Conservation (phyloP, 2,797 vertebrate species). For the Pterois miles region DNA sequence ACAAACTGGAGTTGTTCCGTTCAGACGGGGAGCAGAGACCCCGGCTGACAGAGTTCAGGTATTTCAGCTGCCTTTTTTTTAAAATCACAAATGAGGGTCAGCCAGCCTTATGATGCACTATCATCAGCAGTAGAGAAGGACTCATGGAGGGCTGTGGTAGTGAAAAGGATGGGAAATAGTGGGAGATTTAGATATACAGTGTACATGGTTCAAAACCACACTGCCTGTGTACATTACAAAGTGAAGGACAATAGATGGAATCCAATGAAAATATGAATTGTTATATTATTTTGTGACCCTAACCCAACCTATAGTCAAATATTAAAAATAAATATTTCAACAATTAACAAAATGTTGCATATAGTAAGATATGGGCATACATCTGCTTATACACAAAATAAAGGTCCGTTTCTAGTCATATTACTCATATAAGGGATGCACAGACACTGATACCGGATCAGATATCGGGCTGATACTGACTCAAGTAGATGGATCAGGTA, state of each 20-base stretch:
- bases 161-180: no score
- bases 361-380: no score
- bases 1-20: neutral
- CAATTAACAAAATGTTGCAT: neutral
- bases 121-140: neutral
- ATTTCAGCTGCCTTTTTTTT: neutral
- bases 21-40: constrained; percentile 7
- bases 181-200: neutral
- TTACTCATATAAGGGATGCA: no score
- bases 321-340: neutral
- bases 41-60: constrained; percentile 17
- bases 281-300: neutral
- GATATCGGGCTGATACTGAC: no score
- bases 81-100: neutral
- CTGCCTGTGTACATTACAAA: neutral
- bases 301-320: neutral
- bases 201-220: neutral
- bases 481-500: no score
- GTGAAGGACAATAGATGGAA: neutral
- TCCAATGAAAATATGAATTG: neutral
- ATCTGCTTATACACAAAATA: neutral
- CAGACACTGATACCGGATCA: no score
- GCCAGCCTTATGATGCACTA: neutral
- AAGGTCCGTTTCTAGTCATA: neutral
- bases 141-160: neutral